A percentile compares a stretch with the other conserved stretches of the same genome.
phyloP scores from a whole-genome alignment of 1,140 invertebrate genomes.

The Zophobas atratus region DNA sequence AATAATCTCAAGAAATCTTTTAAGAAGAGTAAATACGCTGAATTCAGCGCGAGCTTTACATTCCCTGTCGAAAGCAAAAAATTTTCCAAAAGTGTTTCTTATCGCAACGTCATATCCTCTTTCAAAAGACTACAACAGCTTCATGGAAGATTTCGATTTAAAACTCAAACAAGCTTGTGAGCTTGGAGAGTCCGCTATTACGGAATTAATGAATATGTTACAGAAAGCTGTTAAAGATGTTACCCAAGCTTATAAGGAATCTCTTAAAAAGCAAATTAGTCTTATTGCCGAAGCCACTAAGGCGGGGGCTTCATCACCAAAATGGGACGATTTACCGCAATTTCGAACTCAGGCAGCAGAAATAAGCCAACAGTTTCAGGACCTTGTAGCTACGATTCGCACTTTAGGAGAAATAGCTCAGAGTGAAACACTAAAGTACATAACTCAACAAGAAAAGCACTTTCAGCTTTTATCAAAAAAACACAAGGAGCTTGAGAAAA shows the following conservation, averaged over 20 bases:
- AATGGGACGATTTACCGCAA: constrained; percentile 62
- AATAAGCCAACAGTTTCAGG: constrained; percentile 60
- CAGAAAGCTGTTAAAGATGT: constrained; percentile 57
- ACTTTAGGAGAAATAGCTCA: constrained; percentile 60
- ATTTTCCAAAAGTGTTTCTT: constrained; percentile 13
- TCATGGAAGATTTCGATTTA: constrained; percentile 53
- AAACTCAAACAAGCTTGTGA: constrained; percentile 54
- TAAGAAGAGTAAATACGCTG: not conserved
- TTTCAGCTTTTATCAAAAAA: constrained; percentile 45
- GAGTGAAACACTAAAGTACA: constrained; percentile 52
- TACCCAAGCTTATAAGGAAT: constrained; percentile 61
- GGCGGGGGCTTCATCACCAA: constrained; percentile 53
- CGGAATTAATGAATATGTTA: constrained; percentile 60
- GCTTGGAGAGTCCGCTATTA: constrained; percentile 58
- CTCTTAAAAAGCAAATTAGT: constrained; percentile 63
- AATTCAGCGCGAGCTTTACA: not conserved
- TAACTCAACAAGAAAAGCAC: constrained; percentile 33
- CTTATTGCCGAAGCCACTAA: constrained; percentile 56
- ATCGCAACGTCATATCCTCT: not conserved
- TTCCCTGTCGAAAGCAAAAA: not conserved
- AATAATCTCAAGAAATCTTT: not conserved
- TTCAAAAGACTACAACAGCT: not conserved
- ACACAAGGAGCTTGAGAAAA: constrained; percentile 55
- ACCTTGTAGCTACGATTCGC: constrained; percentile 59
- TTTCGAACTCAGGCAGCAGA: constrained; percentile 59